Base-by-base conservation (phyloP, 2,113 vertebrate genomes). In the Mixornis gularis region DNA sequence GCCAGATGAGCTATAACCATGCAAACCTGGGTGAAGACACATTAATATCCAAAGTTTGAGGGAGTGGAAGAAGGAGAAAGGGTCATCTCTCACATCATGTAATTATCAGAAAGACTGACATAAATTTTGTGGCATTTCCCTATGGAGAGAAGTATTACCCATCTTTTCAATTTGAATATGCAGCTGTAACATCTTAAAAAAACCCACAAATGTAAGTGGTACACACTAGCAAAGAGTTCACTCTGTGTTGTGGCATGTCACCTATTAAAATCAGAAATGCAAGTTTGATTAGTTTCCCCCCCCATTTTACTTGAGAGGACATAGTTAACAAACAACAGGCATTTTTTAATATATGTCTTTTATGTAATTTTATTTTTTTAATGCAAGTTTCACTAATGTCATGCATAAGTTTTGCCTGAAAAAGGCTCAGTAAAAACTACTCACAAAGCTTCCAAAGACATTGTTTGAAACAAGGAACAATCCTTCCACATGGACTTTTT, bases 31-130 rank as follows among this genome's bases (percentile, higher is more conserved):
- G 26, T 27, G 32, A 53, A 72, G 64, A 71, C 13, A 59, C 14
- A 55, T 40, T 43, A 48, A 44, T 5, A 68, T 5, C 22, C 53
- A 41, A 22, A 65, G 41, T 34, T 9, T 58, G 8, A 69, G 21
- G 21, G 32, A 93, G 40, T 1, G 18, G 15, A 76, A 68, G 21
- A 46, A 44, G 25, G 25, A 58, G 7, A 77, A 68, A 22, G 19
- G 22, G 10, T 36, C 5, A 1, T 52, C 26, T 66, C 40, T 63
- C 3, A 0, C 11, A 52, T 38, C 17, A 25, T 64, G 11, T 1
- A 25, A 77, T 77, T 30, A 40, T 27, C 46, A 32, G 41, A 64
- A 89, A 62, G 43, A 76, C 13, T 68, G 29, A 59, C 7, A 59
- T 34, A 81, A 80, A 56, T 86, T 29, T 18, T 32, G 34, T 32